Base-by-base conservation (phyloP, 2,888 invertebrate species). In the Incurvaria masculella region DNA sequence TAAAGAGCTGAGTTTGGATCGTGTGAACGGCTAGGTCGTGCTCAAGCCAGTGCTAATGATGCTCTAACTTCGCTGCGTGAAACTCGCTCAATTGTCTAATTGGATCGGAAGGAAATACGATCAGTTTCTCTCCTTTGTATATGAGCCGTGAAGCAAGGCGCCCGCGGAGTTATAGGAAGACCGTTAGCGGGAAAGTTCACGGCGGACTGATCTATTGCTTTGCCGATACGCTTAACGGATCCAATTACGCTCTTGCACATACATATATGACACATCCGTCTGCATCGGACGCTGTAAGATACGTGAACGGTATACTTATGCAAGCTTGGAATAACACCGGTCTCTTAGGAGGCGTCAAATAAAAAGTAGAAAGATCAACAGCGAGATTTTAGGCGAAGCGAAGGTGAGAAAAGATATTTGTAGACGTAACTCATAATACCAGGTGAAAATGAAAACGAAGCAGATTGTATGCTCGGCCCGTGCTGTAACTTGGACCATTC, bases 21-120 rank as follows among this genome's bases (percentile, higher is more conserved):
- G 33, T 33, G 33, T 33, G 33, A 33, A 33, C 33, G 33, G 6
- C 14, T 3, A 3, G 33, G 48, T 49, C 48, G 48, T 49, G 48
- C 40, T 42, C 45, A 23, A 33, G 33, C 33, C 14, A n/a, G 41
- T 23, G 45, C 45, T 49, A 49, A 49, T 45, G 48, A 49, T 45
- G 40, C 33, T 23, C 42, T 45, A 45, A 49, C 48, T 49, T 41
- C 41, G 38, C 21, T 42, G 33, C 11, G 33, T 11, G 33, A 33
- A 33, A 33, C 33, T 33, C 26, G 45, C 26, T 40, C 48, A 42
- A 49, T 49, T 49, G 48, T 49, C 45, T 49, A 49, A 49, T 49
- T 49, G 45, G 45, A 49, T 45, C 45, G 45, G 48, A 44, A 38
- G 45, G 42, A 33, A 33, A 33, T 46, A 46, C 46, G 46, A 46